Evolutionary conservation across 1,140 invertebrate species (phyloP), one percentile per base, ranked within the genome.

Genomic region (Scaptomyza montana): DNA sequence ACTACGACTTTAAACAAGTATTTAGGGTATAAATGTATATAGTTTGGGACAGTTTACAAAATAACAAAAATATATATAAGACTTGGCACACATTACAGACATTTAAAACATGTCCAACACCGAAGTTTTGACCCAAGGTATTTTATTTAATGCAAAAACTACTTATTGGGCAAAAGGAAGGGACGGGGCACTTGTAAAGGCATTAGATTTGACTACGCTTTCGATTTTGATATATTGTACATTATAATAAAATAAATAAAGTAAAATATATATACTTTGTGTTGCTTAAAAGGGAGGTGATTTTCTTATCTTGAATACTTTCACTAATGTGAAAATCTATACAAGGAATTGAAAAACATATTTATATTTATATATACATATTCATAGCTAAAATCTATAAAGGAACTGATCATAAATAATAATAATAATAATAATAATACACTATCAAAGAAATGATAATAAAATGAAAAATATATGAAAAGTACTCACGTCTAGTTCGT

Each of bases 401-500:
- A 47, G 33, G 50, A 68, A 66, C 63, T 66, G 47, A 59, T 71
- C 13, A 47, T 47, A 72, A 71, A 46, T 69, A 55, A 64, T 45
- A 64, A 74, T 43, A 64, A 74, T 43, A 47, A 46, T 46, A 57
- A 65, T 43, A 64, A 74, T 43, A 47, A 46, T 46, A 57, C 61
- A 43, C 55, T 49, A 47, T 43, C 10, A 77, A 60, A 49, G 28
- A 21, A 61, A 55, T 56, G 47, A 74, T 51, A 72, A 78, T 33
- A 33, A 60, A 43, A 33, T 33, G 49, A 41, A 3, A 25, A 25
- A 25, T 3, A 25, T 45, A 62, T 30, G 28, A 51, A 16, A 60
- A 21, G 54, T 89, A 92, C 91, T 92, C 78, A 92, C 91, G 77
- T 92, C 91, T 78, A 92, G 75, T 81, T 92, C 91, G 73, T 90